Percentiles rank a stretch among this genome's conserved stretches.
phyloP scores from a whole-genome alignment of 2,113 vertebrate genomes.

The Ptilorrhoa leucosticta region DNA sequence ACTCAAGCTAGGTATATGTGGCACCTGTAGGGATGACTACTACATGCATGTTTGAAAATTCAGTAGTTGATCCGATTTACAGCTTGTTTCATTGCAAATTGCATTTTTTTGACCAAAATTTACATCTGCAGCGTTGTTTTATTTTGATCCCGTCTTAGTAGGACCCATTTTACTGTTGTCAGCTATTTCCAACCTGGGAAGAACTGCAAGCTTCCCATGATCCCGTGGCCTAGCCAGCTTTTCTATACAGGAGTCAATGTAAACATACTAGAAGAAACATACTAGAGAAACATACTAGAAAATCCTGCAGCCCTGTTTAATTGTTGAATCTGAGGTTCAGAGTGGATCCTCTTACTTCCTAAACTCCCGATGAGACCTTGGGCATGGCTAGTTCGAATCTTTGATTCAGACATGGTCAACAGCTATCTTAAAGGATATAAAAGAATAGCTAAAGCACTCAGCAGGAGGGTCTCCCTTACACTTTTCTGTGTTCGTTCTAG shows the following conservation, averaged over 20 bases:
- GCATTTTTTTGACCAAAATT: neutral
- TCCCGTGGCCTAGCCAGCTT: neutral
- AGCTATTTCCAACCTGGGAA: neutral
- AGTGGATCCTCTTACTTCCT: neutral
- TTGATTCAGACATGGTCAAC: neutral
- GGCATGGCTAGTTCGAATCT: rapidly evolving
- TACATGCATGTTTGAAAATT: neutral
- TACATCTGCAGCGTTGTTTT: neutral
- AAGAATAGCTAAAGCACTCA: neutral
- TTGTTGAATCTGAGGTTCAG: neutral
- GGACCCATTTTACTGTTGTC: neutral
- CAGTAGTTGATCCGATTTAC: neutral
- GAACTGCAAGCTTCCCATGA: neutral
- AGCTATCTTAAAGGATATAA: neutral
- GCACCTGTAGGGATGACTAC: neutral
- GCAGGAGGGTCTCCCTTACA: neutral
- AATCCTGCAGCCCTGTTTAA: neutral
- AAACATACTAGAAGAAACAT: neutral
- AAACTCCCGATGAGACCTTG: neutral
- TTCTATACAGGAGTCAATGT: rapidly evolving
- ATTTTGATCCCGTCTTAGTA: neutral
- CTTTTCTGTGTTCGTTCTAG: neutral
- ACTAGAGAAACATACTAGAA: neutral
- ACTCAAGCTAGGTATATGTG: neutral
- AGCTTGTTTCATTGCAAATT: neutral